These are phyloP conservation scores for Rhopalosiphum nymphaeae DNA, from an alignment of 2,888 invertebrate species.

Conservation along the genomic window DNA sequence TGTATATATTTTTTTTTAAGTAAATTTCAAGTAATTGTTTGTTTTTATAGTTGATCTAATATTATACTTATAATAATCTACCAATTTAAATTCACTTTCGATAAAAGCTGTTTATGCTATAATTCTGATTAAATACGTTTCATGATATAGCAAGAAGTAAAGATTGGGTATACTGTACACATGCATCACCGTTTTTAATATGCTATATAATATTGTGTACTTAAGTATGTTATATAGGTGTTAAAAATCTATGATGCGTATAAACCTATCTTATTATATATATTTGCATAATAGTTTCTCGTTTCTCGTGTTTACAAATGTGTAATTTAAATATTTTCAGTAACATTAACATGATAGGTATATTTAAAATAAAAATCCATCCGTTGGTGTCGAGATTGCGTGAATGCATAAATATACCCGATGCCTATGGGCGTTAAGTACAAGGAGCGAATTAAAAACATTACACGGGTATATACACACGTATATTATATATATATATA, in stretches of 20 bases:
- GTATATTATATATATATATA: not conserved
- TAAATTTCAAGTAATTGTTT: not conserved
- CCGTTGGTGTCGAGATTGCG: conserved; percentile 9
- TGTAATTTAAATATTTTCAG: conserved; percentile 11
- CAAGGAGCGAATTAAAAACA: conserved; percentile 32
- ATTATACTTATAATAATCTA: not conserved
- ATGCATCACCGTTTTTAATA: not conserved
- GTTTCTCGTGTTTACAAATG: not conserved
- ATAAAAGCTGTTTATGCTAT: not conserved
- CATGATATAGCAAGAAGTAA: not conserved
- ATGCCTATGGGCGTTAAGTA: conserved; percentile 25
- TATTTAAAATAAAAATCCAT: not conserved
- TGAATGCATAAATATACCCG: not conserved
- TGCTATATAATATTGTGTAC: not conserved
- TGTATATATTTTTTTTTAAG: not conserved
- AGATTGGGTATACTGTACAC: not conserved
- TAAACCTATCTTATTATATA: not conserved
- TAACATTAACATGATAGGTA: not conserved
- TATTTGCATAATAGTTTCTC: not conserved
- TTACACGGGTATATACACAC: not conserved
- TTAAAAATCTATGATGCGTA: not conserved
- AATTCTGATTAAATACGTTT: not conserved
- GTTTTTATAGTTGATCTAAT: not conserved
- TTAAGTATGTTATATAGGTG: not conserved
- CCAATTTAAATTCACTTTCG: not conserved